These are phyloP conservation scores for Pseudopleuronectes americanus DNA, from an alignment of 2,797 vertebrate species.

Conservation along the genomic window DNA sequence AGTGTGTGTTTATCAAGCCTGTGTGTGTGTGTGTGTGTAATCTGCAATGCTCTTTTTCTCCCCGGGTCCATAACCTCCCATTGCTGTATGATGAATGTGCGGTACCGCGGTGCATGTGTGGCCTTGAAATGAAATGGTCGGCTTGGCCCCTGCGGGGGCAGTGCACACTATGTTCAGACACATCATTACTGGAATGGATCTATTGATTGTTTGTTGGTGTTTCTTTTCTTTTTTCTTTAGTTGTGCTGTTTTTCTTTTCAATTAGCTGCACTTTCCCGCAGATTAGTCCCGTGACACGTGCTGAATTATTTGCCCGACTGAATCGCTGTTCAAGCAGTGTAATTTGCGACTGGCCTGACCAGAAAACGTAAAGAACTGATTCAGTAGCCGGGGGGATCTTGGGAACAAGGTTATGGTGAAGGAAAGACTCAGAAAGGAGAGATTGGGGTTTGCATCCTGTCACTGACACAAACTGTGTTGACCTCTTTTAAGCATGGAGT, in stretches of 20 bases:
- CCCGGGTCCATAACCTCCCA: conserved; percentile 53
- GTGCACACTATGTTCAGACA: conserved; percentile 61
- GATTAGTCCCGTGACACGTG: conserved; percentile 12
- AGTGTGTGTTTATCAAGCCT: neutral
- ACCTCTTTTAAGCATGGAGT: no score
- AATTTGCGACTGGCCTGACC: neutral
- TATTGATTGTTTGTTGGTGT: conserved; percentile 62
- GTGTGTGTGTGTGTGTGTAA: conserved; percentile 22
- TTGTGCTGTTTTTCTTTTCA: conserved; percentile 34
- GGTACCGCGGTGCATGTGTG: conserved; percentile 56
- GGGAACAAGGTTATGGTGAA: no score
- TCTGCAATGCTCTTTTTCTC: conserved; percentile 50
- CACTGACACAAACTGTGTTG: no score
- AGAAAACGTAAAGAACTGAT: neutral
- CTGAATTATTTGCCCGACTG: neutral
- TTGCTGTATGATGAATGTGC: conserved; percentile 75
- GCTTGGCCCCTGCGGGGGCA: conserved; percentile 44
- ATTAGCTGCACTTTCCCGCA: conserved; percentile 28
- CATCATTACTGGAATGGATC: conserved; percentile 71
- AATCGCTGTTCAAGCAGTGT: neutral
- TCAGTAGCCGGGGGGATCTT: no score
- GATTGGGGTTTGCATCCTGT: no score
- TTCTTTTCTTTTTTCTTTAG: conserved; percentile 5
- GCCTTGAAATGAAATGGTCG: conserved; percentile 65
- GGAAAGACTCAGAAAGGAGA: no score